Base-by-base conservation (phyloP, 2,797 vertebrate species). In the Syncerus caffer region DNA sequence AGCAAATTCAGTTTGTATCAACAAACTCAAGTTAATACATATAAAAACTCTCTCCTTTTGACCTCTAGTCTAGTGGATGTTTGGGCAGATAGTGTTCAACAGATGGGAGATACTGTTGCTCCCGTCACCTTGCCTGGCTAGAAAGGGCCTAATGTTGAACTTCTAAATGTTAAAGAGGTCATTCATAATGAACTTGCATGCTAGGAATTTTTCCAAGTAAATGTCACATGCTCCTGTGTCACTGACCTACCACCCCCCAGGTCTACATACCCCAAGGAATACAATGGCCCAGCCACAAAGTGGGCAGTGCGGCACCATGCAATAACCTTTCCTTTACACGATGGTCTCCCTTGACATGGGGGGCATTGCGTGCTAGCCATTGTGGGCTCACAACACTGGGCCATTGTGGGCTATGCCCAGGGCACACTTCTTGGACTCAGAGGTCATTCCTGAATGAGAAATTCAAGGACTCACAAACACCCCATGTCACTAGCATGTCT, bases 131-230 rank as follows among this genome's bases (percentile, higher is more conserved):
- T 87, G 89, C 76, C 80, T 88, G 92, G 21, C 23, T 64, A 53
- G 89, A 86, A 85, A 88, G 71, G 29, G 29, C 14, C 71, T 87
- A 27, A 74, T 62, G 47, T 47, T 87, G 88, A 98, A 84, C 88
- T 97, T 92, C 38, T 29, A 55, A 89, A 93, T 96, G 96, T 57
- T 79, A 23, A 85, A 90, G 95, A 85, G 78, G 58, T 95, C 95
- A 92, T 74, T 93, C 55, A 34, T 93, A 57, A 95, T 96, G 89
- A 94, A 89, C 82, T 92, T 9, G 3, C 34, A 87, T 27, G 60
- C 87, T 87, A 95, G 78, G 96, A 93, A 96, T 97, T 97, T 92
- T 95, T 79, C 58, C 64, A 91, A 92, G 62, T 89, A 90, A 97
- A 93, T 90, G 92, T 79, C 90, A 80, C 78, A 86, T 42, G 55